Evolutionary conservation across 1,140 invertebrate species (phyloP), one percentile per base, ranked within the genome.

Genomic region (Tetraneura akinire): DNA sequence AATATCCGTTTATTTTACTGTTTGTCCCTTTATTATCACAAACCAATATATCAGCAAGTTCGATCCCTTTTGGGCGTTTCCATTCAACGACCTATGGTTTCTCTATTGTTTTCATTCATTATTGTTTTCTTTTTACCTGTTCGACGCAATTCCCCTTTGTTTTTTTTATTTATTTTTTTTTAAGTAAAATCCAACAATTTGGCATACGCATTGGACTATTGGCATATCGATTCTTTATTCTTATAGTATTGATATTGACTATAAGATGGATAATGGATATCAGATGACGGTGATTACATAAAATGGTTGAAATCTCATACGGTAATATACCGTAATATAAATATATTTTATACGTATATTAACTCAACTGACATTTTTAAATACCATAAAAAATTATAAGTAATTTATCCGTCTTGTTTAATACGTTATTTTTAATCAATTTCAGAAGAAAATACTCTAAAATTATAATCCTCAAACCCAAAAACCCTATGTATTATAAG

Each of bases 1-100:
- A 47, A 78, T 78, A 78, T 78, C 74, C 51, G 53, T 78, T 60
- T 57, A 78, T 78, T 78, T 37, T 45, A 62, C 74, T n/a, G 55
- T 74, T 71, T 45, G 74, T 60, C 23, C 55, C 14, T 78, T 45
- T 71, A 71, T 71, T 18, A 71, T 71, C 26, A 29, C 37, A 57
- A 47, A 78, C 53, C 74, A 78, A 78, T 78, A 78, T 74, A 78
- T 47, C 74, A 42, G 29, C 55, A 60, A 78, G 29, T 60, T 78
- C 55, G 74, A 62, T 62, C 55, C 74, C 74, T 78, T 18, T 60
- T 78, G 74, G 74, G 55, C 55, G 74, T 57, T 78, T 5, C 74
- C 53, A 60, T 60, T 47, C 37, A 55, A 62, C 74, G 47, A 45
- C 3, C 21, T 42, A 29, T 62, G 21, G 74, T 55, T 5, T 78